Evolutionary conservation across 2,797 vertebrate genomes (phyloP), one percentile per base, ranked within the genome.

Genomic region (Crocidura indochinensis): DNA sequence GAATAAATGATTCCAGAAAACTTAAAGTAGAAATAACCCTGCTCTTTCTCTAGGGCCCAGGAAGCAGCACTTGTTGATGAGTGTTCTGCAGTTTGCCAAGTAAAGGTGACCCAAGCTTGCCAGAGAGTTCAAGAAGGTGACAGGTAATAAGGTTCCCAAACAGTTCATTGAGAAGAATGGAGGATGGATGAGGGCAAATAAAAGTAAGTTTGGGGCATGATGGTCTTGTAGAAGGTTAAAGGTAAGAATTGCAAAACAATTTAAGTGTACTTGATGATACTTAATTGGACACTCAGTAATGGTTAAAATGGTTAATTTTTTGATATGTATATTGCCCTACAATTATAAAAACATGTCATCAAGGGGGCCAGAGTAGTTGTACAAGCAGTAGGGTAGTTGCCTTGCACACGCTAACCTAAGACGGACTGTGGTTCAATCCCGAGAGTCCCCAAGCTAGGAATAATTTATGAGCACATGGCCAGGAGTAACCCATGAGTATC

Each of bases 311-410:
- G 14, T 84, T 60, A 77, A 75, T 87, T 72, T 38, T 64, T 74
- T 31, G 20, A 53, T 79, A 9, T 51, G 46, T 31, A 24, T 49
- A 31, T 75, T 85, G 86, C 60, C 46, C 65, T 65, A 60, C 17
- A 94, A 53, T 77, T 75, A 83, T 38, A 38, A 79, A 87, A 81
- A 85, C 31, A 69, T 53, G 46, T 56, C 29, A 77, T 17, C 27
- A 20, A 80, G 38, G 38, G 38, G 38, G 38, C 38, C 38, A 5
- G n/a, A n/a, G n/a, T n/a, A n/a, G n/a, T n/a, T n/a, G n/a, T n/a
- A n/a, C n/a, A 38, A 38, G 38, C 38, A n/a, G 38, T 38, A 38
- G 38, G 38, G 38, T 5, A 38, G 38, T 38, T 38, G 38, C 38
- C 38, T 38, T 38, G 38, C 38, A 38, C 38, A 5, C 38, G 38